A percentile compares a stretch with the other conserved stretches of the same genome.
phyloP scores from a whole-genome alignment of 2,113 vertebrate genomes.

The Pseudorectes ferrugineus region DNA sequence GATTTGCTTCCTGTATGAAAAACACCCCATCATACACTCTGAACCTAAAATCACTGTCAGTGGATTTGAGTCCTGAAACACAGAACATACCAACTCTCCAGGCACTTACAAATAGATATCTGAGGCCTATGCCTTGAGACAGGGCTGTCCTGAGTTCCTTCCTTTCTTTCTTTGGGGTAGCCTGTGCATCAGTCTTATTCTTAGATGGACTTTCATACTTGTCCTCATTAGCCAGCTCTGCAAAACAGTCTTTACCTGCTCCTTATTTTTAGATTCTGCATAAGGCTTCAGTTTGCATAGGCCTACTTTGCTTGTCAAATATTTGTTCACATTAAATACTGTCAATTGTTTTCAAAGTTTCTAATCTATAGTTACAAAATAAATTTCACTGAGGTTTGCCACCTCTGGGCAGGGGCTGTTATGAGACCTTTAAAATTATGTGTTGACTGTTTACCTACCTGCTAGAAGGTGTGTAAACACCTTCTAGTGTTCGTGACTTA shows the following conservation, averaged over 20 bases:
- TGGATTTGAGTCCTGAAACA: not conserved
- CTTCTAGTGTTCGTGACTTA: not conserved
- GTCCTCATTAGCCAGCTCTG: not conserved
- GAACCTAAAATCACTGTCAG: not conserved
- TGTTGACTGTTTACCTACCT: not conserved
- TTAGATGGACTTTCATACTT: not conserved
- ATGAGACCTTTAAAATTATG: not conserved
- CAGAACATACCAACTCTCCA: not conserved
- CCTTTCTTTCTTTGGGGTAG: not conserved
- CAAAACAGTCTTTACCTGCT: not conserved
- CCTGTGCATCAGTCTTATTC: not conserved
- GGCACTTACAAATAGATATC: not conserved
- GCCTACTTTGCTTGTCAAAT: not conserved
- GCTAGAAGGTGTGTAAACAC: too few relatives aligned
- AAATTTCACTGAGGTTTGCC: not conserved
- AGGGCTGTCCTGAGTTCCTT: not conserved
- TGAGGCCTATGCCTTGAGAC: not conserved
- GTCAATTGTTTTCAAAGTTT: not conserved
- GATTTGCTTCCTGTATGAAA: not conserved
- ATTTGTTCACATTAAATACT: not conserved
- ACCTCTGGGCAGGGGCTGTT: not conserved
- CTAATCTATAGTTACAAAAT: not conserved
- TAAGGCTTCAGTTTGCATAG: not conserved
- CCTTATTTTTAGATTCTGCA: not conserved
- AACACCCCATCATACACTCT: not conserved